These are phyloP conservation scores for Chloroclystis v-ata DNA, from an alignment of 2,888 invertebrate species.

Conservation along the genomic window DNA sequence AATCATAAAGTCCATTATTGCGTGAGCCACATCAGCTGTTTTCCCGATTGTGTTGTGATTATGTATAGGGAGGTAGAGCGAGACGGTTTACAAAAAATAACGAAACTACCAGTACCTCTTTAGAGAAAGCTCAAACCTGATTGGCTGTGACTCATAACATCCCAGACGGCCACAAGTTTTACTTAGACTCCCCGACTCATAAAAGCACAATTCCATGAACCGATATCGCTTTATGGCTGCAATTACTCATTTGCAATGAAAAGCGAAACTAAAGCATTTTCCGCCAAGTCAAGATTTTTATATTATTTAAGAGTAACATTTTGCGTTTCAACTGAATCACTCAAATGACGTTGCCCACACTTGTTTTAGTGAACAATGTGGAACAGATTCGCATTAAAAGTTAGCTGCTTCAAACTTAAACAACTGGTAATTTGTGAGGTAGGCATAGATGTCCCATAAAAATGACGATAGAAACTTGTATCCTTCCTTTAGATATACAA, in stretches of 20 bases:
- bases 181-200: background rate
- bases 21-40: constrained; percentile 15
- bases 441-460: no score
- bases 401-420: no score
- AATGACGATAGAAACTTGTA: no score
- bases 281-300: background rate
- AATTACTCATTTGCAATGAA: background rate
- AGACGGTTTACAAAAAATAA: constrained; percentile 28
- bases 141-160: constrained; percentile 9
- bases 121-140: constrained; percentile 23
- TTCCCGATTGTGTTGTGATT: constrained; percentile 24
- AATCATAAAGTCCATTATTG: constrained; percentile 18
- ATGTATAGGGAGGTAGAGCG: constrained; percentile 26
- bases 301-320: no score
- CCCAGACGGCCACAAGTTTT: constrained; percentile 6
- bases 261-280: background rate
- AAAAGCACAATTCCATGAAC: constrained; percentile 1
- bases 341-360: no score
- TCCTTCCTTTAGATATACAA: no score
- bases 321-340: no score
- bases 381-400: no score
- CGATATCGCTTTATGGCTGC: background rate
- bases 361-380: no score
- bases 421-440: no score
- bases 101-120: constrained; percentile 24